Conservation (phyloP, 2,888 invertebrate species). For the Autographa pulchrina region DNA sequence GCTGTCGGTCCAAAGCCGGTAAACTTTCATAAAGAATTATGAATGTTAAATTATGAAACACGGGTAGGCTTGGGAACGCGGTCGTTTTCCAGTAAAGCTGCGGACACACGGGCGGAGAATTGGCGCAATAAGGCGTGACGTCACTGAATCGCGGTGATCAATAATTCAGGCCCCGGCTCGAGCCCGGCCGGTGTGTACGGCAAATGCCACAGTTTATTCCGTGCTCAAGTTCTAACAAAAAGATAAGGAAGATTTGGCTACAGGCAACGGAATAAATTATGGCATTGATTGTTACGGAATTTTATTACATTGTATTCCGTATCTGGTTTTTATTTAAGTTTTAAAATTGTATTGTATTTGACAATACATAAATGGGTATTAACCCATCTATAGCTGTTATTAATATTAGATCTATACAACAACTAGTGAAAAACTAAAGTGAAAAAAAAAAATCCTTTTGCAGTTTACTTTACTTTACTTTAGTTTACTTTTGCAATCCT, state of each 20-base stretch:
- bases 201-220: slow-evolving; percentile 25
- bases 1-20: slow-evolving; percentile 11
- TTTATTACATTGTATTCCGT: neutral
- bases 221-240: slow-evolving; percentile 13
- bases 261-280: slow-evolving; percentile 9
- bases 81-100: slow-evolving; percentile 18
- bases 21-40: slow-evolving; percentile 37
- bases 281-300: neutral
- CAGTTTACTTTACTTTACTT: too few relatives aligned
- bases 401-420: too few relatives aligned
- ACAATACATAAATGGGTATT: too few relatives aligned
- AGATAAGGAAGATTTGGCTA: slow-evolving; percentile 16
- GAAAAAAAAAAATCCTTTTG: too few relatives aligned
- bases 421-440: too few relatives aligned
- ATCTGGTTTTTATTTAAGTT: neutral
- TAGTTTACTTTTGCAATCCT: too few relatives aligned
- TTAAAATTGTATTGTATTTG: neutral
- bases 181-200: slow-evolving; percentile 28
- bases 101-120: slow-evolving; percentile 14
- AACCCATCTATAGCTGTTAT: too few relatives aligned
- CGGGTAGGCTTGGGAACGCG: slow-evolving; percentile 20
- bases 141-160: slow-evolving; percentile 52
- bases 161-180: slow-evolving; percentile 49
- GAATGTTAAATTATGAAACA: slow-evolving; percentile 36
- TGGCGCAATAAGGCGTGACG: slow-evolving; percentile 46